phyloP scores from a whole-genome alignment of 2,113 vertebrate genomes.

The Archilochus colubris region DNA sequence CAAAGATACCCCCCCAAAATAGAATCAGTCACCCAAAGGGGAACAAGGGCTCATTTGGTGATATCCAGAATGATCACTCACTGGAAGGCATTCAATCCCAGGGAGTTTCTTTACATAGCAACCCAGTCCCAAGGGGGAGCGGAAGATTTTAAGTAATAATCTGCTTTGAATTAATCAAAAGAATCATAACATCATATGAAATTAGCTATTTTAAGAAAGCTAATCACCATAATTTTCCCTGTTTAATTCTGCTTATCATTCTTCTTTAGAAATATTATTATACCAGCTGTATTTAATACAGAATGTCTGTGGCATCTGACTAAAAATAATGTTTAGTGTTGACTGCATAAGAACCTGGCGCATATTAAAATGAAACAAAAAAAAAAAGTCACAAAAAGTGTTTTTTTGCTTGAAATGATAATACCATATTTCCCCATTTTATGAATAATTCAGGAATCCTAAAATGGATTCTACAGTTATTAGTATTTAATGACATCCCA shows the following conservation, averaged over 20 bases:
- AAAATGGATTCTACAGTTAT: neutral
- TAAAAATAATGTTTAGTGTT: neutral
- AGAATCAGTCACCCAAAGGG: too few species aligned
- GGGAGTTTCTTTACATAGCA: too few species aligned
- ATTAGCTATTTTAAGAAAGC: neutral
- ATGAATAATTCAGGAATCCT: neutral
- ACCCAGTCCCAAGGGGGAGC: neutral
- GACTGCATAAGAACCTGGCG: neutral
- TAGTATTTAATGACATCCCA: neutral
- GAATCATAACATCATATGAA: neutral
- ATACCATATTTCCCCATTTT: neutral
- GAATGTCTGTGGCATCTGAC: neutral
- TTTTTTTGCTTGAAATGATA: neutral
- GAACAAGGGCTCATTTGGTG: too few species aligned
- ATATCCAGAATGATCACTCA: too few species aligned
- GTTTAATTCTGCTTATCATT: neutral
- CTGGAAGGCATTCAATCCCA: too few species aligned
- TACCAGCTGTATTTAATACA: neutral
- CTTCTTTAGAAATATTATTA: neutral
- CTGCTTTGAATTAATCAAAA: neutral
- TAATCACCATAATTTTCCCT: neutral
- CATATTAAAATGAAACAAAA: neutral
- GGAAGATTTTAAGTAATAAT: neutral
- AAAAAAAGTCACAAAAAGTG: neutral
- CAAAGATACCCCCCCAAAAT: too few species aligned